Evolutionary conservation across 2,113 vertebrate genomes (phyloP), one percentile per base, ranked within the genome.

Genomic region (Sylvilagus bachmani): DNA sequence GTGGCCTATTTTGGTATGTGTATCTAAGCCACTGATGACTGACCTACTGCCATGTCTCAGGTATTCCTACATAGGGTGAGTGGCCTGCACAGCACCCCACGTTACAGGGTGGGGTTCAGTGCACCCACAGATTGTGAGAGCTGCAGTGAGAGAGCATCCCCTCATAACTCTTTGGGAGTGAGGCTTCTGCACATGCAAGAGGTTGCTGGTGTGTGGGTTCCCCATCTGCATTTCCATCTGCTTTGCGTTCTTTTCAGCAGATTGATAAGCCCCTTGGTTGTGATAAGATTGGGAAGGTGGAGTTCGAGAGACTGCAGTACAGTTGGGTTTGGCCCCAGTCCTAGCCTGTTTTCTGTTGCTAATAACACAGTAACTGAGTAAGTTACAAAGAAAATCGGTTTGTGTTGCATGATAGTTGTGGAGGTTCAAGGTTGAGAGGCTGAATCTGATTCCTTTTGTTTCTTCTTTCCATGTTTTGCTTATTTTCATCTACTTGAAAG

Each of bases 11-110:
- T 75, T 64, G 19, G 33, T 33, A 6, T 69, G 25, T 5, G 6
- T 19, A 8, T 49, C 10, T 25, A 16, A 31, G 31, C 16, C 25
- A 8, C 2, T 0, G 16, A 5, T 3, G 16, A 10, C 4, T 49
- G 4, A 33, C 27, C 10, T 31, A 10, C 49, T 82, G 44, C 8
- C 22, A 0, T 81, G 58, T 89, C 62, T 49, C 25, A 53, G 58
- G n/a, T 4, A 1, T 55, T 27, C 1, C 64, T 64, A 53, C 29
- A 8, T 3, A 5, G 10, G 22, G 24, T 31, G 69, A 44, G 22
- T 58, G 33, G 6, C 38, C 7, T 82, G 21, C 3, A 3, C 17
- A 38, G 91, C 25, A 25, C 9, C 5, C 1, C 0, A 13, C 38
- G 13, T 49, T 21, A 1, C 64, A 29, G 25, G 55, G 24, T 71